Evolutionary conservation across 1,140 invertebrate species (phyloP), one percentile per base, ranked within the genome.

Genomic region (Bactericera cockerelli): DNA sequence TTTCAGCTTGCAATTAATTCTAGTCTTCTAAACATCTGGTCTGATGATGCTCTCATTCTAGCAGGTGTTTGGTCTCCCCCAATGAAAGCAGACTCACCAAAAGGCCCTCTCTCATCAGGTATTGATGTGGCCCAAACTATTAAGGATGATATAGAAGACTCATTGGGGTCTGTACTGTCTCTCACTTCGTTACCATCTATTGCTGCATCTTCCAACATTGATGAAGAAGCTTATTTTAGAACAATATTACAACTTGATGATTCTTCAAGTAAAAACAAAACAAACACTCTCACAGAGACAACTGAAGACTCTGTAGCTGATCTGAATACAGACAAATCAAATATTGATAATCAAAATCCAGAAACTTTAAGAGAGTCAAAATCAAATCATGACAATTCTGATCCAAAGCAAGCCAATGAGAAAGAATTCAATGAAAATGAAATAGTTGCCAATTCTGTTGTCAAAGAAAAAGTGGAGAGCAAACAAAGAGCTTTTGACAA

Each of bases 1-100:
- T 94, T 96, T 68, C 77, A 86, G 59, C 71, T 96, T 58, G 86
- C 87, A 1, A 86, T 79, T 61, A 95, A 95, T 75, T 89, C 88
- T 0, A 90, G 86, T 67, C 69, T 93, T 6, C 71, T 97, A 0
- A 97, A 98, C 72, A 79, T 79, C 36, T 98, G 93, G 93, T 84
- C 83, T 0, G 81, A 81, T 62, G 81, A 82, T n/a, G 85, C 92
- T 1, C 70, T 97, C 3, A 74, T 87, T 64, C 73, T 94, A 59
- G 83, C 90, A 19, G 90, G 90, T 14, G 75, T 93, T 26, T 91
- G 86, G 84, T 80, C 83, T 13, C 84, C 84, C 8, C 82, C 84
- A 8, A 77, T 85, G 70, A 82, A 80, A 70, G 77, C 77, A 22
- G n/a, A n/a, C n/a, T n/a, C n/a, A n/a, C n/a, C n/a, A n/a, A n/a